Base-by-base conservation (phyloP, 2,797 vertebrate species). In the Echiichthys vipera region DNA sequence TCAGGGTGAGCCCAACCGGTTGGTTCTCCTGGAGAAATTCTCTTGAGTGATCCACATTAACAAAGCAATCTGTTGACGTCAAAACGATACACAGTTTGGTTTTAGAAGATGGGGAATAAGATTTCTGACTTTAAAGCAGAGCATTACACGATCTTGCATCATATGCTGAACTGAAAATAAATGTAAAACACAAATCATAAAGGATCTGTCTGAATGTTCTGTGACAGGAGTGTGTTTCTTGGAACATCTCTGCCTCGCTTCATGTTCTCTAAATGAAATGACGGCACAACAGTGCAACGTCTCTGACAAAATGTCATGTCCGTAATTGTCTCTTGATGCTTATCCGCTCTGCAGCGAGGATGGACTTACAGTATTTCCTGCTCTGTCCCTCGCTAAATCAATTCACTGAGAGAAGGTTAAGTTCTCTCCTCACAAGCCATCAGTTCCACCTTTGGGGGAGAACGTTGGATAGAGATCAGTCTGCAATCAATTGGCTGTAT, bases 401-500 rank as follows among this genome's bases (percentile, higher is more conserved):
- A 87, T 89, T 85, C 77, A 40, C 67, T 0, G 45, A 68, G 70
- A 88, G 81, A 86, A 86, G 87, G 83, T 87, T 88, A 83, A 77
- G 77, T 83, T 88, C 57, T 76, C 68, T 45, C 73, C 83, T 82
- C 70, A 59, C 77, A 71, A 77, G 73, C 78, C 64, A 14, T 56
- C 51, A 65, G 74, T 84, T 86, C 77, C 73, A 85, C 80, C 84
- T 88, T 51, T 81, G 77, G 55, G 25, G 80, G 42, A 77, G 71
- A 74, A 74, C 34, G 64, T 74, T 71, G 85, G 89, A 90, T 84
- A 86, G 77, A 86, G 77, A 92, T 91, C 91, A 85, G 84, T 67
- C 85, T 78, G 81, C 91, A 93, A 94, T 94, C 92, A 93, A 94
- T 93, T 93, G 93, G 89, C 67, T 55, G 81, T 83, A 84, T 88